Base-by-base conservation (phyloP, 2,113 vertebrate genomes). In the Vulpes lagopus region DNA sequence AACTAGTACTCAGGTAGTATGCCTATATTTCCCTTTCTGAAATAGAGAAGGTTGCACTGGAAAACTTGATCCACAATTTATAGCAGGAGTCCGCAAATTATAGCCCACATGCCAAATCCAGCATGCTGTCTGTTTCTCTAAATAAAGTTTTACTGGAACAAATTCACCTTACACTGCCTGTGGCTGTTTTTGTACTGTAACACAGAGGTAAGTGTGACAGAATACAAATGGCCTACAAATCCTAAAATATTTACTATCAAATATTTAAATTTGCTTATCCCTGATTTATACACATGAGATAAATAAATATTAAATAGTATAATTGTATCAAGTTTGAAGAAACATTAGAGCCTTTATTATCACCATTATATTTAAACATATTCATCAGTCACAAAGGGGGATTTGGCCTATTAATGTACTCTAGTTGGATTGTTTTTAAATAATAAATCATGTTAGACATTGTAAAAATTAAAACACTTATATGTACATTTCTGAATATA, bases 291-390 rank as follows among this genome's bases (percentile, higher is more conserved):
- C 16, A 25, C 91, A 95, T n/a, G 10, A 83, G 32, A 80, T 38
- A 93, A 74, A 69, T 43, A 43, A 43, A 43, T 90, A 84, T 74
- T 11, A 89, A 93, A 88, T 22, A 88, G 19, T 71, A 53, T 65
- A 49, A 95, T 64, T 78, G 49, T 64, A 93, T 82, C 71, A 96
- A 82, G 35, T 81, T 96, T 82, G 20, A 96, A 90, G 17, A 94
- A 95, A 95, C 38, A 89, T 22, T 81, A 35, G 84, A 81, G 84
- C 11, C 6, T 88, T 94, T 95, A 89, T 85, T 49, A 89, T 74
- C 14, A 22, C 32, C n/a, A 89, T 64, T 88, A 82, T 38, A 87
- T 89, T 97, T 92, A 87, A 95, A 73, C 6, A 65, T 12, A 11
- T 82, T 90, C 38, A 81, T 82, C 49, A 83, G 51, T 90, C 35